Conservation (phyloP, 2,888 invertebrate species). For the Syritta pipiens region DNA sequence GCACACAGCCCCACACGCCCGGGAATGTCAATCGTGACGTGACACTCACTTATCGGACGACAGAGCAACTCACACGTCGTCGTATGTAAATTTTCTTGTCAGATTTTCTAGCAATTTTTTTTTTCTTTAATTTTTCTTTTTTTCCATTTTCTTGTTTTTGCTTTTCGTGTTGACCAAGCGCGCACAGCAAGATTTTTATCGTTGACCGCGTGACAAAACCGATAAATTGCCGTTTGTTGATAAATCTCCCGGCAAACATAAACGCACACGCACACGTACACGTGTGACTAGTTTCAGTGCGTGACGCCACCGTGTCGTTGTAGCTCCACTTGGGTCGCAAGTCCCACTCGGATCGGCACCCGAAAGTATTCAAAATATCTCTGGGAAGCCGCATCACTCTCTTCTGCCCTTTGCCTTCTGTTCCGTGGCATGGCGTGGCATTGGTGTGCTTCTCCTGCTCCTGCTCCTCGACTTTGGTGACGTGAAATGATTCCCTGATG, state of each 20-base stretch:
- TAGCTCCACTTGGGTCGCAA: neutral
- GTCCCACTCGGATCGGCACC: slow-evolving; percentile 1
- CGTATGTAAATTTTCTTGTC: slow-evolving; percentile 15
- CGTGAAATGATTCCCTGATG: slow-evolving; percentile 58
- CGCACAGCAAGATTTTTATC: slow-evolving; percentile 37
- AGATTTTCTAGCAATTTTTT: slow-evolving; percentile 1
- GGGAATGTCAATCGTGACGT: slow-evolving; percentile 5
- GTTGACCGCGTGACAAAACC: slow-evolving; percentile 56
- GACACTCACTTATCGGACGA: slow-evolving; percentile 7
- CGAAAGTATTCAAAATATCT: slow-evolving; percentile 42
- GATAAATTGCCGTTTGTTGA: slow-evolving; percentile 53
- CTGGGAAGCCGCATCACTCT: slow-evolving; percentile 21
- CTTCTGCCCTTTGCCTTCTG: slow-evolving; percentile 16
- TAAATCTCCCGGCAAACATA: slow-evolving; percentile 5
- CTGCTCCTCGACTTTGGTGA: slow-evolving; percentile 13
- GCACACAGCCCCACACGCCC: neutral
- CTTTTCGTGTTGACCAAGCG: slow-evolving; percentile 18
- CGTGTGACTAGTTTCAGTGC: neutral
- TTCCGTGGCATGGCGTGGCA: neutral
- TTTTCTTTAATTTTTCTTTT: neutral
- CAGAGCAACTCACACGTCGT: neutral
- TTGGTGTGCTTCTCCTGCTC: neutral
- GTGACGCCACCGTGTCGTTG: neutral
- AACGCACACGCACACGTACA: slow-evolving; percentile 8
- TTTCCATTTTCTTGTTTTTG: neutral